Conservation (phyloP, 2,888 invertebrate genomes). For the Steinernema carpocapsae region DNA sequence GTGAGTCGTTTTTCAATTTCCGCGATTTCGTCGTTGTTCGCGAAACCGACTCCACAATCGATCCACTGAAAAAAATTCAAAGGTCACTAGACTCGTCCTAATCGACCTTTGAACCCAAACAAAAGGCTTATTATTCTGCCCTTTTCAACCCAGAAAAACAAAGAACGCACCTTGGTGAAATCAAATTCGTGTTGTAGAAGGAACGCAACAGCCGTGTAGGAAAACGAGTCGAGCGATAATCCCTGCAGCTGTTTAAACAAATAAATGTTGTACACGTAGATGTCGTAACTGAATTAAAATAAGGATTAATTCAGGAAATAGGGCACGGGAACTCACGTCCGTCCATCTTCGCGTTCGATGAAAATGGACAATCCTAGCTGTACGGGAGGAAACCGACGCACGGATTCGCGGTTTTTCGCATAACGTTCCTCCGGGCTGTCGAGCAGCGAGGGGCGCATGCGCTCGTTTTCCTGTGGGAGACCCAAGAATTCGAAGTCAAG, state of each 20-base stretch:
- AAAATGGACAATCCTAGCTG: constrained; percentile 12
- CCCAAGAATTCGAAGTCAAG: constrained; percentile 32
- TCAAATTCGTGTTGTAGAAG: constrained; percentile 24
- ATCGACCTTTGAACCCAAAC: too few relatives aligned
- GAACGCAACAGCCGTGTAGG: constrained; percentile 19
- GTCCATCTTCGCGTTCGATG: constrained; percentile 1
- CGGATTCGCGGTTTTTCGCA: constrained; percentile 14
- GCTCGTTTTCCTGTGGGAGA: constrained; percentile 29
- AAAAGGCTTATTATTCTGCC: too few relatives aligned
- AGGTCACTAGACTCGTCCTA: too few relatives aligned
- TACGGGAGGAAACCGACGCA: neutral
- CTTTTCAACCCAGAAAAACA: neutral
- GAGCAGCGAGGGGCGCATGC: constrained; percentile 21
- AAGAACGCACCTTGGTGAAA: constrained; percentile 15
- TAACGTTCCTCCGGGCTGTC: constrained; percentile 9
- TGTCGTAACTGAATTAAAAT: neutral
- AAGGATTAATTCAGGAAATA: neutral
- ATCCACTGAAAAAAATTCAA: constrained; percentile 2
- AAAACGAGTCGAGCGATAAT: constrained; percentile 24
- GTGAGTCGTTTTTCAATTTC: constrained; percentile 8
- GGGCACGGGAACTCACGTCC: neutral
- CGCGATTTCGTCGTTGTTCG: constrained; percentile 19
- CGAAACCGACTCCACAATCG: constrained; percentile 22
- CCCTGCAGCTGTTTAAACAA: constrained; percentile 25
- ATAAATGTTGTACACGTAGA: constrained; percentile 13